Evolutionary conservation across 2,888 invertebrate genomes (phyloP).

Genomic region (Agrochola macilenta): DNA sequence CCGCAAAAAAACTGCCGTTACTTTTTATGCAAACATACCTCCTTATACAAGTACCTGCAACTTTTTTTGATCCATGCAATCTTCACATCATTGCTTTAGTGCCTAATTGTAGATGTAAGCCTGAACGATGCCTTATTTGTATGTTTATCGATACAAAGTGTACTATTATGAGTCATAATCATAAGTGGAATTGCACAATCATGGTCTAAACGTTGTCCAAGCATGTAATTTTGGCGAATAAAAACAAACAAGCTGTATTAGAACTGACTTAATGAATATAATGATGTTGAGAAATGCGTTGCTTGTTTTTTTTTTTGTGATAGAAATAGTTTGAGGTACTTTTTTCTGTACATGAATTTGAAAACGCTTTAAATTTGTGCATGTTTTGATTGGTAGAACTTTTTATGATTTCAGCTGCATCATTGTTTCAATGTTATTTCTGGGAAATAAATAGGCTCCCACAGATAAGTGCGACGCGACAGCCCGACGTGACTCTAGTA

Average conservation of each 20-base stretch:
- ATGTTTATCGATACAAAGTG: slow-evolving; percentile 77
- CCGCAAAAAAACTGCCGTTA: slow-evolving; percentile 54
- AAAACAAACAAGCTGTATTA: slow-evolving; percentile 78
- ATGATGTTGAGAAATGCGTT: slow-evolving; percentile 59
- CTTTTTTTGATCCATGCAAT: slow-evolving; percentile 65
- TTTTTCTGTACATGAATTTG: background rate
- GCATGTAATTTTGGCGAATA: slow-evolving; percentile 81
- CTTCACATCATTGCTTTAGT: slow-evolving; percentile 66
- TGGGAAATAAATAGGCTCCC: background rate
- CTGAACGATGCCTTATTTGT: slow-evolving; percentile 78
- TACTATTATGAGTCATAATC: slow-evolving; percentile 83
- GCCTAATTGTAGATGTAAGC: slow-evolving; percentile 61
- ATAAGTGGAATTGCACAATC: slow-evolving; percentile 76
- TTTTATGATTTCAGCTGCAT: background rate
- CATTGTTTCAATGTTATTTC: background rate
- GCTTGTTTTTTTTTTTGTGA: slow-evolving; percentile 1
- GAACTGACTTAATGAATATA: slow-evolving; percentile 65
- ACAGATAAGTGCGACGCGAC: too few species aligned
- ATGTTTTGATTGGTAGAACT: background rate
- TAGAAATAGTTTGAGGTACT: slow-evolving; percentile 7
- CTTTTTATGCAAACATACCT: slow-evolving; percentile 64
- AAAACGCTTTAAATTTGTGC: slow-evolving; percentile 13
- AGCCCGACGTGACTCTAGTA: too few species aligned
- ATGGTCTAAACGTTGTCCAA: slow-evolving; percentile 74
- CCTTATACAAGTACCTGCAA: slow-evolving; percentile 3